phyloP scores from a whole-genome alignment of 2,888 invertebrate genomes.

The Rhamnusium bicolor region DNA sequence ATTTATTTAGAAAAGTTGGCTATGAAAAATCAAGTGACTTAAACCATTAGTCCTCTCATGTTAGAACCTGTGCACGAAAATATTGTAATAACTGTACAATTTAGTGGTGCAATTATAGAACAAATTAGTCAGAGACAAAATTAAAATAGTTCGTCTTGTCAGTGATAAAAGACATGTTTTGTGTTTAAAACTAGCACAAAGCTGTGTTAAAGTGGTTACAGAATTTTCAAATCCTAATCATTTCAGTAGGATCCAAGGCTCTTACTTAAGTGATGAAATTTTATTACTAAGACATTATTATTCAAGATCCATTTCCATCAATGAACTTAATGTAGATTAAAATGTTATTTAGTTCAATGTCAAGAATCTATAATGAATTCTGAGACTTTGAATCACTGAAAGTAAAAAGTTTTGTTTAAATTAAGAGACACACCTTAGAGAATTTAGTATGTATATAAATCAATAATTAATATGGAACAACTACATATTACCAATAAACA shows the following conservation, averaged over 20 bases:
- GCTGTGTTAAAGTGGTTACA: too few relatives aligned
- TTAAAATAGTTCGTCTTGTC: too few relatives aligned
- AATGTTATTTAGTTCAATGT: constrained; percentile 2
- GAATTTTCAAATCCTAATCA: too few relatives aligned
- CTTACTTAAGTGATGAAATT: not conserved
- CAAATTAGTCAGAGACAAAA: too few relatives aligned
- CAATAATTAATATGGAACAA: not conserved
- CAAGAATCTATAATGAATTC: not conserved
- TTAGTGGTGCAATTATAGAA: not conserved
- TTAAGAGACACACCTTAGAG: not conserved
- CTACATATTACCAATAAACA: not conserved
- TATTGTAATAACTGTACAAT: not conserved
- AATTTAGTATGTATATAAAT: constrained; percentile 7
- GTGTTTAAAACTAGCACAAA: too few relatives aligned
- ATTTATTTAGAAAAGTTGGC: not conserved
- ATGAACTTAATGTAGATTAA: not conserved
- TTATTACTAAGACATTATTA: not conserved
- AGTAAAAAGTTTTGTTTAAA: not conserved
- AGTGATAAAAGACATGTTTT: too few relatives aligned
- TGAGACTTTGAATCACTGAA: not conserved
- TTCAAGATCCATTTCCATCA: not conserved
- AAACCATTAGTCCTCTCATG: not conserved
- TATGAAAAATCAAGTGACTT: not conserved
- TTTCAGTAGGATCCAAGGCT: too few relatives aligned
- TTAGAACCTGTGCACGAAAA: not conserved